Percentiles rank a stretch among this genome's conserved stretches.
phyloP scores from a whole-genome alignment of 2,888 invertebrate species.

The Cephalotes varians region DNA sequence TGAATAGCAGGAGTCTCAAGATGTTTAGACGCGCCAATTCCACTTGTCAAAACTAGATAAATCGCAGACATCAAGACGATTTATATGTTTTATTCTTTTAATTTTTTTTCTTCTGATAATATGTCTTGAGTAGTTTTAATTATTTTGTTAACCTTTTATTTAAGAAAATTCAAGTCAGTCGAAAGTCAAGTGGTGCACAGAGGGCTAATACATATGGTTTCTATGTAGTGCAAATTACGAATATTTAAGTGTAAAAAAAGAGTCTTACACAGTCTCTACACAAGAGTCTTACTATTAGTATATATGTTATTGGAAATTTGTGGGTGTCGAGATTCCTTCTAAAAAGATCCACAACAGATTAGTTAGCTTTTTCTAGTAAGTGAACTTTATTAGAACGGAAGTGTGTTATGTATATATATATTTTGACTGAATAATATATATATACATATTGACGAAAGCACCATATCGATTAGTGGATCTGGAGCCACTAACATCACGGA shows the following conservation, averaged over 20 bases:
- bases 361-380: constrained; percentile 4
- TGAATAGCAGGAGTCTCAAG: background rate
- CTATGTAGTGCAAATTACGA: constrained; percentile 26
- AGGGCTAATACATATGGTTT: background rate
- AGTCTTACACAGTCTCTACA: too few species aligned
- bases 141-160: constrained; percentile 19
- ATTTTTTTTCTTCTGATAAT: background rate
- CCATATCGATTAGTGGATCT: constrained; percentile 34
- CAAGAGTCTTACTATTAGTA: constrained; percentile 24
- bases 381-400: constrained; percentile 9
- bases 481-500: background rate
- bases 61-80: background rate
- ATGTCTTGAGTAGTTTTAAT: constrained; percentile 34
- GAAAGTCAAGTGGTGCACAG: background rate
- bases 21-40: background rate
- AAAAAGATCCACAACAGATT: background rate
- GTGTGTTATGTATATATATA: constrained; percentile 3
- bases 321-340: background rate
- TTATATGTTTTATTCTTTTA: constrained; percentile 8
- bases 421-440: background rate
- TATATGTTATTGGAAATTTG: constrained; percentile 14
- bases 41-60: background rate
- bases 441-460: constrained; percentile 17
- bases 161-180: background rate
- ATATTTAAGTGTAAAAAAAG: constrained; percentile 19